Evolutionary conservation across 2,888 invertebrate genomes (phyloP).

Genomic region (Agriopis aurantiaria): DNA sequence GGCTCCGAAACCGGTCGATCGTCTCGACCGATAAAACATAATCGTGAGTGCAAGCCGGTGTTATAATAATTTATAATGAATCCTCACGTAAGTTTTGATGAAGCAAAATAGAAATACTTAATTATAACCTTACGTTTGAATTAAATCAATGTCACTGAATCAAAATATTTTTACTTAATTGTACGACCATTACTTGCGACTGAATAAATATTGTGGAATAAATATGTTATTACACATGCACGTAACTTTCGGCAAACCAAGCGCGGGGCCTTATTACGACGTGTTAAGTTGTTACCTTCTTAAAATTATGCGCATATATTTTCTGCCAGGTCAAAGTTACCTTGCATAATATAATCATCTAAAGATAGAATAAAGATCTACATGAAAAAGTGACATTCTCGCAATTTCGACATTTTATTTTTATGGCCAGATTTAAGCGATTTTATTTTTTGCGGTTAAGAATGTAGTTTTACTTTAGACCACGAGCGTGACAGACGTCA

Average conservation of each 20-base stretch:
- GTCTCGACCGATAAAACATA: no score
- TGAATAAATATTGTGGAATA: neutral
- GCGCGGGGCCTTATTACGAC: conserved; percentile 47
- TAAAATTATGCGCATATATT: conserved; percentile 58
- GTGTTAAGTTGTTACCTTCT: conserved; percentile 53
- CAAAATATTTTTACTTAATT: no score
- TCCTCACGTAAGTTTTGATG: no score
- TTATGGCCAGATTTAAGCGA: neutral
- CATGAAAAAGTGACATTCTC: conserved; percentile 18
- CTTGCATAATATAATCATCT: conserved; percentile 29
- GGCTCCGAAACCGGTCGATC: no score
- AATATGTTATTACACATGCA: conserved; percentile 5
- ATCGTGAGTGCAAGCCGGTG: no score
- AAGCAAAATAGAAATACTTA: no score
- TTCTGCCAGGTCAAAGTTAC: conserved; percentile 48
- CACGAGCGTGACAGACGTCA: neutral
- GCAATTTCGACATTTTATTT: neutral
- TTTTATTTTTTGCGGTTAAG: neutral
- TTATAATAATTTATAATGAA: no score
- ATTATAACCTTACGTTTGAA: no score
- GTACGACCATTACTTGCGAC: no score
- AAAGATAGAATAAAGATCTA: conserved; percentile 22
- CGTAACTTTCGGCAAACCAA: conserved; percentile 15
- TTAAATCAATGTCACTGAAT: no score
- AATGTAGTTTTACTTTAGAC: neutral